Evolutionary conservation across 1,140 invertebrate genomes (phyloP), one percentile per base, ranked within the genome.

Genomic region (Drosophila nigrodunni): DNA sequence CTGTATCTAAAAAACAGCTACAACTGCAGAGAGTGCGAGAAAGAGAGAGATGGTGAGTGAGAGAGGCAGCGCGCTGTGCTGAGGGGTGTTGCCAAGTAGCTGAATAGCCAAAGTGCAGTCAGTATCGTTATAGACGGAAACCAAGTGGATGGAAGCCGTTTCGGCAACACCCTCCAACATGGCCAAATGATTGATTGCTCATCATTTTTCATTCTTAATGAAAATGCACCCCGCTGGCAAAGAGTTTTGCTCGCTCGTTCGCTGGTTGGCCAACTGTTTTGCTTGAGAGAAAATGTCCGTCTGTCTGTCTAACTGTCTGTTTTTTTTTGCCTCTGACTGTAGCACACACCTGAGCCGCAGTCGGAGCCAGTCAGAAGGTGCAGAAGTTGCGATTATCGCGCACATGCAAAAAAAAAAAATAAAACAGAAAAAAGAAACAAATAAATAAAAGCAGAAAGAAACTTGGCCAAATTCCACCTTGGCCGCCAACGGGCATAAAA

Each of bases 171-270:
- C 91, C 91, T 89, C 91, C 85, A 71, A 68, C 72, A 57, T 57
- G 54, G 37, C 61, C 72, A 92, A 30, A 92, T 92, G 91, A 92
- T 92, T 92, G 91, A 92, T 92, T 92, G 90, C 83, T 92, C 91
- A 91, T 92, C 91, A 92, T 92, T 92, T 92, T 91, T 92, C 91
- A 92, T 92, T 92, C 91, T 92, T 92, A 92, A 92, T 92, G 91
- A 92, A 92, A 92, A 92, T 92, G 91, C 91, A 92, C 91, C 91
- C 91, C 85, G 91, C 91, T 92, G 91, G 88, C 88, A 80, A 37
- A 80, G 80, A 85, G 85, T 80, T 85, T 13, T 30, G 54, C 55
- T 62, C 30, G 61, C 47, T 74, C 57, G 46, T 47, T 75, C 66
- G 72, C 69, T 82, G 78, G 75, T 64, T 77, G 74, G 66, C 64